Evolutionary conservation across 2,113 vertebrate species (phyloP).

Genomic region (Anolis sagrei): DNA sequence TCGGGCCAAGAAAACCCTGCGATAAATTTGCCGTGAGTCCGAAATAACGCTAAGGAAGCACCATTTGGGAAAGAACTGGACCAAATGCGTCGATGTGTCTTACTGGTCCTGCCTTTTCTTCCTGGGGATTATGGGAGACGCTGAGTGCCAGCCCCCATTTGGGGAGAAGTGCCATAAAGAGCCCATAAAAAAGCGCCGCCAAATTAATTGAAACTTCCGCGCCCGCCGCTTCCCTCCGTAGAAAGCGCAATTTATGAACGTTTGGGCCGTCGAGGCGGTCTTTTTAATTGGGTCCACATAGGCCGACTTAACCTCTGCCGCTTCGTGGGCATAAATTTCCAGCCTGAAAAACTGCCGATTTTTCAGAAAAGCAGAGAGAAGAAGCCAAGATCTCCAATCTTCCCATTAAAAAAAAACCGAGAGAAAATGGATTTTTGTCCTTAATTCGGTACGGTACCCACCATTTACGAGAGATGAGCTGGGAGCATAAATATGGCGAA

Average conservation of each 20-base stretch:
- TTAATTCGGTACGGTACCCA: neutral
- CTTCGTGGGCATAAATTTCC: slow-evolving; percentile 26
- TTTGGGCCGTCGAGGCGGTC: neutral
- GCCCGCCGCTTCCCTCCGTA: slow-evolving; percentile 26
- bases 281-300: slow-evolving; percentile 37
- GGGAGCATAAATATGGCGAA: neutral
- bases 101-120: too few species aligned
- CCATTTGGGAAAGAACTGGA: too few species aligned
- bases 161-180: slow-evolving; percentile 11
- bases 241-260: slow-evolving; percentile 48
- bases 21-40: too few species aligned
- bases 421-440: slow-evolving; percentile 27
- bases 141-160: slow-evolving; percentile 5
- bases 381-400: neutral
- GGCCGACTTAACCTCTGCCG: slow-evolving; percentile 3
- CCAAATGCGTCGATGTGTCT: too few species aligned
- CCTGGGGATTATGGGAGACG: too few species aligned
- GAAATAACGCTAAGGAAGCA: too few species aligned
- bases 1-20: too few species aligned
- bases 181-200: neutral
- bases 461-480: neutral
- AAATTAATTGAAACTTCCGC: slow-evolving; percentile 37
- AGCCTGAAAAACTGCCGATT: slow-evolving; percentile 26
- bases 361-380: slow-evolving; percentile 37
- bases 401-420: neutral